Base-by-base conservation (phyloP, 2,113 vertebrate genomes). In the Nyctibius bracteatus region DNA sequence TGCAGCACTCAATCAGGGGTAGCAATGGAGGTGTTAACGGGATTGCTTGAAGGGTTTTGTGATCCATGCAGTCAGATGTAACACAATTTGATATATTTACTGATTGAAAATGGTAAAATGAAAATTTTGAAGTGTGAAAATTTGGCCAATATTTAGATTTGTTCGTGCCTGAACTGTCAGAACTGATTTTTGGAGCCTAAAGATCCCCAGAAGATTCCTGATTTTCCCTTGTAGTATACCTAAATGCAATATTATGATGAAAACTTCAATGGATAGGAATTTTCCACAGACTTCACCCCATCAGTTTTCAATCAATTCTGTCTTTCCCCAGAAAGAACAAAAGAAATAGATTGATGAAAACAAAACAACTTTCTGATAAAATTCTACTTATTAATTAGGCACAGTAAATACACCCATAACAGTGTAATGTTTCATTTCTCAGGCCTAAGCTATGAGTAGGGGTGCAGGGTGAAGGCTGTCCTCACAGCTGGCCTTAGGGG, bases 401-500 rank as follows among this genome's bases (percentile, higher is more conserved):
- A 30, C n/a, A 59, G 22, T 54, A 73, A 84, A 39, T 22, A 5
- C 3, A 18, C n/a, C 54, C 6, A 1, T 23, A 28, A 25, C 4
- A 44, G 14, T 8, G 7, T 31, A 41, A 23, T 25, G 5, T 33
- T 90, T 82, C 2, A 35, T 72, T 88, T 83, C 71, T 71, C 68
- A 74, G 80, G 33, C 16, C 43, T 63, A 6, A 74, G 68, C 49
- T 46, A 10, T 2, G 43, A 25, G 35, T 1, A 14, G 72, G 14
- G 20, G 46, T 3, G 33, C 0, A 4, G 20, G 25, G 10, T 59
- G 62, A 59, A 24, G 17, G 57, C 46, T 72, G 51, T 8, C 28
- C 18, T 25, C 0, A 1, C 55, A 65, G 43, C 44, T 6, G 4
- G 19, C 33, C 30, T 1, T 16, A 49, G 31, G 33, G 31, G 2